Base-by-base conservation (phyloP, 1,140 invertebrate species). In the Charaxes varanes region DNA sequence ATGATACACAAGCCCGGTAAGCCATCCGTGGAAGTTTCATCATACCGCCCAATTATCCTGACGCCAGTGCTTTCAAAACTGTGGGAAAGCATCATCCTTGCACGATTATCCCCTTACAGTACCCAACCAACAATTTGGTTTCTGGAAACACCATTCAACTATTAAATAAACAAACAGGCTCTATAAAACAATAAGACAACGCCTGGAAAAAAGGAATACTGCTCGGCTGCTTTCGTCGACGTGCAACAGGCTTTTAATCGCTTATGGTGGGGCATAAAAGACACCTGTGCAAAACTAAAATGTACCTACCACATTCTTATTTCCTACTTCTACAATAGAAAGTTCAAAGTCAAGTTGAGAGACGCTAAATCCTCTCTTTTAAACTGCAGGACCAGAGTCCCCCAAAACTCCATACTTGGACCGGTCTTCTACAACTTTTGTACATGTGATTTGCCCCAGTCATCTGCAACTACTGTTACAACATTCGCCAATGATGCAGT, bases 341-440 rank as follows among this genome's bases (percentile, higher is more conserved):
- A 15, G 6, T 41, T 41, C 5, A n/a, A 23, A 23, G 28, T 32
- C 3, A n/a, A 17, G 7, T 6, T 10, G 6, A 11, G 15, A 7
- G 19, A 32, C 1, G 27, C 10, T 13, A n/a, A n/a, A n/a, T n/a
- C n/a, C n/a, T n/a, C n/a, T n/a, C n/a, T 0, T 17, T 1, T 30
- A 27, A 3, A 8, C 6, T 23, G n/a, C 24, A 1, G 14, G 6
- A 16, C 36, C 5, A 10, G 24, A 2, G 36, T 38, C 1, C 24
- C 36, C 2, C 35, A 37, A 8, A 16, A 15, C 4, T 27, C 23
- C 11, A 24, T 40, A 3, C 27, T 40, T 15, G 26, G 37, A 2
- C 37, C 28, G 4, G 18, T 31, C 1, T 26, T 40, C 3, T 40
- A 40, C 18, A 19, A 11, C 10, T 2, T 40, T 5, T 40, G 7